phyloP scores from a whole-genome alignment of 1,140 invertebrate genomes.

The Vanessa tameamea region DNA sequence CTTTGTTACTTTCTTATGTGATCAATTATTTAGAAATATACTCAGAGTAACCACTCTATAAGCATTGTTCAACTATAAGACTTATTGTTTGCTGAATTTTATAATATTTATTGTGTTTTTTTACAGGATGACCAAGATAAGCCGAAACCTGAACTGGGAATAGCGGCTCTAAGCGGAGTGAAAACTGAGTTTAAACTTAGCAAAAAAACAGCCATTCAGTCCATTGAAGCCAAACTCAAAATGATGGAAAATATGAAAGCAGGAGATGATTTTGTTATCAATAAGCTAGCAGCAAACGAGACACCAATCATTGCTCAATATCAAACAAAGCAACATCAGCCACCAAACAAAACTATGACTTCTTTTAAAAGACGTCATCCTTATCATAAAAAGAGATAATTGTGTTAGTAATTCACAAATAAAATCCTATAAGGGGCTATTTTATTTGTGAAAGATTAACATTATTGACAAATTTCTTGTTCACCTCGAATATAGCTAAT shows the following conservation, averaged over 20 bases:
- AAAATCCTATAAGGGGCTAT: not conserved
- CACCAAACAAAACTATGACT: constrained; percentile 75
- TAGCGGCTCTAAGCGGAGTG: constrained; percentile 87
- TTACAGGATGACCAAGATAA: constrained; percentile 86
- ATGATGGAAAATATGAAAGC: constrained; percentile 86
- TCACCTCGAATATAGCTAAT: constrained; percentile 23
- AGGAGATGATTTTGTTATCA: constrained; percentile 87
- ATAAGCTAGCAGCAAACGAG: constrained; percentile 84
- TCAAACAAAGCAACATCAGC: constrained; percentile 81
- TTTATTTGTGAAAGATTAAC: not conserved
- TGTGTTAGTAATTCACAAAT: not conserved
- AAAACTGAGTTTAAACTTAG: constrained; percentile 87
- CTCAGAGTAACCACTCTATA: too few relatives aligned
- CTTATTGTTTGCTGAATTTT: not conserved
- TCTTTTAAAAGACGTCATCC: constrained; percentile 74
- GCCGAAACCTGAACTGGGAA: constrained; percentile 87
- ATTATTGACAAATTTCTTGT: not conserved
- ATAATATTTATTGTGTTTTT: not conserved
- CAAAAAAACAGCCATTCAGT: constrained; percentile 89
- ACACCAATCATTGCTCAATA: constrained; percentile 85
- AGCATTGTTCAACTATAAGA: not conserved
- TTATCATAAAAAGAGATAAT: constrained; percentile 79
- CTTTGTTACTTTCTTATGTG: not conserved
- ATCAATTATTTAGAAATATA: too few relatives aligned
- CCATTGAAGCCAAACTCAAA: constrained; percentile 93